Conservation (phyloP, 2,113 vertebrate species). For the Xenus cinereus region DNA sequence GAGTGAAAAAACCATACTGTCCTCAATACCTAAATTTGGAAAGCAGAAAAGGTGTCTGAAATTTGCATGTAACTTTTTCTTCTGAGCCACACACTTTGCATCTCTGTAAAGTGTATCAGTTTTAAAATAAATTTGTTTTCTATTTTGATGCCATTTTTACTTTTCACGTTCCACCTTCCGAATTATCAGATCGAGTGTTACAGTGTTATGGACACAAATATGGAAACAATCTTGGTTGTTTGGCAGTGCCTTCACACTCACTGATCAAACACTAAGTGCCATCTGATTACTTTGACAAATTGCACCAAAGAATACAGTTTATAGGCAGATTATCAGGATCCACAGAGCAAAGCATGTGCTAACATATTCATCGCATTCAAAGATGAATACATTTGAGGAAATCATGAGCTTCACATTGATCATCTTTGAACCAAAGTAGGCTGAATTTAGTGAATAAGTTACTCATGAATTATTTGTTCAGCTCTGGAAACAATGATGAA, state of each 20-base stretch:
- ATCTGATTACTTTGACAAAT: conserved; percentile 51
- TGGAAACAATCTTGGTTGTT: neutral
- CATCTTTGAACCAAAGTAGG: conserved; percentile 23
- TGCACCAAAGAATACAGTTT: conserved; percentile 40
- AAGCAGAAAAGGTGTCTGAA: neutral
- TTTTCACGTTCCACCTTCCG: neutral
- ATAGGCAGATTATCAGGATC: conserved; percentile 39
- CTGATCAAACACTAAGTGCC: conserved; percentile 20
- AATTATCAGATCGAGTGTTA: conserved; percentile 27
- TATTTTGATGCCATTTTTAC: conserved; percentile 25
- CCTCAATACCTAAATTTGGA: neutral
- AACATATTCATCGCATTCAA: conserved; percentile 21
- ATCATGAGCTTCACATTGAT: conserved; percentile 26
- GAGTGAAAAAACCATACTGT: neutral
- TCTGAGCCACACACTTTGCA: neutral
- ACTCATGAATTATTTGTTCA: conserved; percentile 49
- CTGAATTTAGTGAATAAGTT: conserved; percentile 34
- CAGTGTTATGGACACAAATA: conserved; percentile 21
- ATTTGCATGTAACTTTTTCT: neutral
- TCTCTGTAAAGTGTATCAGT: neutral
- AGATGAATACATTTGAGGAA: conserved; percentile 24
- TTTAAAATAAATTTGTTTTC: conserved; percentile 6
- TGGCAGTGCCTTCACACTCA: conserved; percentile 20
- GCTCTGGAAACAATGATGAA: conserved; percentile 44
- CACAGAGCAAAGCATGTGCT: conserved; percentile 35